Conservation (phyloP, 2,797 vertebrate species). For the Silurus lanzhouensis region DNA sequence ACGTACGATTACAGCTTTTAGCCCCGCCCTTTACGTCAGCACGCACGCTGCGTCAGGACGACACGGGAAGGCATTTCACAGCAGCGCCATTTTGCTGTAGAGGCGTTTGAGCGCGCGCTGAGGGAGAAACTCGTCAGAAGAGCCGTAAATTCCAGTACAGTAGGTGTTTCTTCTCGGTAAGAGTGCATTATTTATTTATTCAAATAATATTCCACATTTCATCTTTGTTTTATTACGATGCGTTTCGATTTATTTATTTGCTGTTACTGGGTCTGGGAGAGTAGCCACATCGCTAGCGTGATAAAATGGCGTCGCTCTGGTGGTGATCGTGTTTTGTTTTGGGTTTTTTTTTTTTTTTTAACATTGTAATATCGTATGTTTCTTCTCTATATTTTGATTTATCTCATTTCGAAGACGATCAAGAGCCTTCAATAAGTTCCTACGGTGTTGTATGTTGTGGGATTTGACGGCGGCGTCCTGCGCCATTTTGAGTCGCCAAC, state of each 20-base stretch:
- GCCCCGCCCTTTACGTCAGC: neutral
- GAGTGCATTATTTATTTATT: neutral
- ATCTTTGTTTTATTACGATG: too few species aligned
- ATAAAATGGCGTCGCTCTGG: neutral
- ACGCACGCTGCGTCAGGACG: slow-evolving; percentile 22
- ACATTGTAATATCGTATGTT: too few species aligned
- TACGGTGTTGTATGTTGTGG: too few species aligned
- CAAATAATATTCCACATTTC: too few species aligned
- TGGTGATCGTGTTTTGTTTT: too few species aligned
- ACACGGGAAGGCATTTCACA: slow-evolving; percentile 15
- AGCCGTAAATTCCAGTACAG: neutral
- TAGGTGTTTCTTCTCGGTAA: neutral
- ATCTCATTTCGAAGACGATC: too few species aligned
- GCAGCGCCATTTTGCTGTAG: slow-evolving; percentile 49
- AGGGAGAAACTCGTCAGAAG: neutral
- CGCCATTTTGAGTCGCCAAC: slow-evolving; percentile 52
- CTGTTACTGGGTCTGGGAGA: neutral
- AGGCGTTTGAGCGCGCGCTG: neutral
- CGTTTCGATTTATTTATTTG: neutral
- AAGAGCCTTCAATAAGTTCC: too few species aligned
- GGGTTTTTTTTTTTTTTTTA: too few species aligned
- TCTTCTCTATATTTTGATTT: rapidly evolving
- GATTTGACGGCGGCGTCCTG: neutral
- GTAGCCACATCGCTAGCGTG: neutral
- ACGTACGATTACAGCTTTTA: neutral